phyloP scores from a whole-genome alignment of 2,113 vertebrate species.

The Mesitornis unicolor region DNA sequence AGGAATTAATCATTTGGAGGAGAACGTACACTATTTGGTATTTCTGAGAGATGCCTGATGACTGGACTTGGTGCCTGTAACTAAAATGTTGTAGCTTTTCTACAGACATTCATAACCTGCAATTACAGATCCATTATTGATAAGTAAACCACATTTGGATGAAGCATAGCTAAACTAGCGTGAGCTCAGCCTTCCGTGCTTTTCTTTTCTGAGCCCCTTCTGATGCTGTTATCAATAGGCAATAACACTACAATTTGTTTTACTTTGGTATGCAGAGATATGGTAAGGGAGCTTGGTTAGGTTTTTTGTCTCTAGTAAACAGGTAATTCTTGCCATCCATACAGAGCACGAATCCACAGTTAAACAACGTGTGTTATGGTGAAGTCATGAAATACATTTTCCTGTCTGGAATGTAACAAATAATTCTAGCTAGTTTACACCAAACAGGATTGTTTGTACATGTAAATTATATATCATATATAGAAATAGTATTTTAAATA shows the following conservation, averaged over 20 bases:
- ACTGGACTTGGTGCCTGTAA: neutral
- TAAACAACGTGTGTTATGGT: neutral
- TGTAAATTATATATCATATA: neutral
- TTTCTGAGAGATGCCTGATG: neutral
- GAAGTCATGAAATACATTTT: neutral
- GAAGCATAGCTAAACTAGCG: neutral
- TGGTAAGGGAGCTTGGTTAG: neutral
- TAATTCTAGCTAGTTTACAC: neutral
- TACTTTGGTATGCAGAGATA: neutral
- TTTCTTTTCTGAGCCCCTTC: accelerated
- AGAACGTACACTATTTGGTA: neutral
- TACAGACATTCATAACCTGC: neutral
- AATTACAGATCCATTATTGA: neutral
- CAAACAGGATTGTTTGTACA: neutral
- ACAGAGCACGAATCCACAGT: neutral
- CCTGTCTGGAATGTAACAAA: neutral
- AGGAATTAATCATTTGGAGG: neutral
- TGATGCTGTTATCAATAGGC: neutral
- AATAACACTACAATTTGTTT: neutral
- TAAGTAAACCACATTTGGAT: neutral
- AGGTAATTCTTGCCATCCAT: neutral
- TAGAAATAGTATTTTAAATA: too few species aligned
- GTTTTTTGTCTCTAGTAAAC: neutral
- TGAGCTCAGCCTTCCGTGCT: neutral
- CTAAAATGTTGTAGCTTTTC: neutral